A percentile compares a stretch with the other conserved stretches of the same genome.
These are phyloP conservation scores for Carpatolechia fugitivella DNA, from an alignment of 2,888 invertebrate genomes.

Conservation along the genomic window DNA sequence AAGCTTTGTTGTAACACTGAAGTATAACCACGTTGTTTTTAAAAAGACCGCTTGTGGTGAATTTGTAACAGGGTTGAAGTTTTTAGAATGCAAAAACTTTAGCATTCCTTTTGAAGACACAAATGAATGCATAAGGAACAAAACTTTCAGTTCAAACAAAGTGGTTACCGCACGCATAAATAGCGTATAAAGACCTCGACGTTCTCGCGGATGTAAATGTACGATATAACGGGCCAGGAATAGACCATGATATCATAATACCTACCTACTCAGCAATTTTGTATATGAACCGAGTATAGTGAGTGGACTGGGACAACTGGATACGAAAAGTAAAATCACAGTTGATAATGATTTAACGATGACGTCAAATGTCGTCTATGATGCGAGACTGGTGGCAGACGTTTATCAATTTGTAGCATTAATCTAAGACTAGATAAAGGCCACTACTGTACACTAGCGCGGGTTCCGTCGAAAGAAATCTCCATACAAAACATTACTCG, in stretches of 20 bases:
- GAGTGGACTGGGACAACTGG: conserved; percentile 13
- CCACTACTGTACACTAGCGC: conserved; percentile 63
- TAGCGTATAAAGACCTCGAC: conserved; percentile 57
- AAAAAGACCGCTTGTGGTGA: conserved; percentile 67
- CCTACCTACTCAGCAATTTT: conserved; percentile 49
- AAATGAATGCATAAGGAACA: conserved; percentile 50
- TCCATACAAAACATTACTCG: conserved; percentile 79
- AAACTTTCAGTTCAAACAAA: conserved; percentile 22
- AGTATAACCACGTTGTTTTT: conserved; percentile 53
- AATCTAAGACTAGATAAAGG: conserved; percentile 74
- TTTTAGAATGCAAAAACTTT: conserved; percentile 41
- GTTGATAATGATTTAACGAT: conserved; percentile 26
- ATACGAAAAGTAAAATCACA: conserved; percentile 20
- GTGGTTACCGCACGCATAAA: conserved; percentile 18
- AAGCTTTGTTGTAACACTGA: conserved; percentile 49
- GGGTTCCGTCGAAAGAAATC: conserved; percentile 75
- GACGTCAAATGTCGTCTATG: conserved; percentile 30
- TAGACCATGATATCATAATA: conserved; percentile 71
- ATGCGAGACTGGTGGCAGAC: conserved; percentile 26
- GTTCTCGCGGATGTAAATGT: conserved; percentile 51
- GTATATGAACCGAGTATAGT: conserved; percentile 41
- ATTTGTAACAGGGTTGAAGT: conserved; percentile 46
- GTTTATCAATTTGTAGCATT: conserved; percentile 71
- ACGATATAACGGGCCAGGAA: conserved; percentile 53
- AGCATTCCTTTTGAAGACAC: conserved; percentile 40